Base-by-base conservation (phyloP, 2,888 invertebrate genomes). In the Lithophane semibrunnea region DNA sequence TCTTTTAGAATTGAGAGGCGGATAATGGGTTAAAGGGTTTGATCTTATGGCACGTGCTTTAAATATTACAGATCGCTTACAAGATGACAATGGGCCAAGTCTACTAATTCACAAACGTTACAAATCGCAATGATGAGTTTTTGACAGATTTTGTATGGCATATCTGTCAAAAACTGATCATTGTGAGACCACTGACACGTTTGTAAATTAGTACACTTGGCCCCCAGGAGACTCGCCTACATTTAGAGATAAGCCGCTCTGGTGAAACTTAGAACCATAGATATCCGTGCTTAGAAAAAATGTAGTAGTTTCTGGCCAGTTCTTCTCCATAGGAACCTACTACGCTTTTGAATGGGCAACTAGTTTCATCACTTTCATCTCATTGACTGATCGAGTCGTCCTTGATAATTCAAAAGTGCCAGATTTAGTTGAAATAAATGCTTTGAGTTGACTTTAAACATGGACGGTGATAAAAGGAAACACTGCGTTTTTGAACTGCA, bases 1-100 rank as follows among this genome's bases (percentile, higher is more conserved):
- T 75, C 66, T 85, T 61, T 12, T 66, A 24, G 66, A 72, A 73
- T 61, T 84, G 75, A 75, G 42, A 13, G 65, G 37, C 60, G 37
- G 13, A 63, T 71, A 71, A 80, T 75, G 24, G 63, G 5, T 7
- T 61, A 56, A 73, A 75, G 75, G 72, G 73, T 63, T 44, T 7
- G 8, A 8, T n/a, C 2, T n/a, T 66, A 21, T 29, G n/a, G 47
- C 63, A 29, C 73, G 70, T 71, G 85, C 60, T 70, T 44, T 2
- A 37, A 56, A 56, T 61, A 56, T 54, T 24, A 49, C 56, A 61
- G 13, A 77, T 8, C 13, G 5, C 21, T 44, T 16, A 21, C 13
- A 16, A 21, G 10, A 60, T 60, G 58, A 60, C 37, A n/a, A n/a
- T n/a, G n/a, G n/a, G n/a, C n/a, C n/a, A n/a, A n/a, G n/a, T n/a